Evolutionary conservation across 1,140 invertebrate genomes (phyloP).

Genomic region (Hermatobates lingyangjiaoensis): DNA sequence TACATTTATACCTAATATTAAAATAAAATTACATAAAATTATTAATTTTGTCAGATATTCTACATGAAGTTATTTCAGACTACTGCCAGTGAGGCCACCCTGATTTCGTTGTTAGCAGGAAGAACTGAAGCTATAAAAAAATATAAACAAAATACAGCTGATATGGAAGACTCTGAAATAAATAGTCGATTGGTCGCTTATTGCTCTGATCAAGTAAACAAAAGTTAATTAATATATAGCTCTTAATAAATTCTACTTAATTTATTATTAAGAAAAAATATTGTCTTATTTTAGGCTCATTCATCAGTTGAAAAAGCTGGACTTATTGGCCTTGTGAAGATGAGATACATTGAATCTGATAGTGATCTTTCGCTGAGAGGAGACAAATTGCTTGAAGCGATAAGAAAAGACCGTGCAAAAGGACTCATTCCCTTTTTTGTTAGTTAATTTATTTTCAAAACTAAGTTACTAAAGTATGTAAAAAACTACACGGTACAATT

Average conservation of each 20-base stretch:
- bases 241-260: background rate
- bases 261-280: background rate
- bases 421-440: conserved; percentile 92
- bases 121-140: conserved; percentile 62
- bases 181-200: conserved; percentile 84
- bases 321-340: conserved; percentile 71
- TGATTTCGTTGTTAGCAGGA: conserved; percentile 75
- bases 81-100: conserved; percentile 79
- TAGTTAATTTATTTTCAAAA: too few species aligned
- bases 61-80: conserved; percentile 28
- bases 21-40: too few species aligned
- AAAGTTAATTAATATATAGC: background rate
- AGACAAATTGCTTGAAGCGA: conserved; percentile 54
- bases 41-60: background rate
- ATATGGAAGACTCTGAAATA: conserved; percentile 70
- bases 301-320: conserved; percentile 93
- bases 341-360: conserved; percentile 79
- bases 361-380: conserved; percentile 67
- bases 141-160: conserved; percentile 36
- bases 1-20: too few species aligned
- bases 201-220: conserved; percentile 63
- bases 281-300: conserved; percentile 44
- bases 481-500: too few species aligned
- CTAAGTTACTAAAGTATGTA: too few species aligned
- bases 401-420: conserved; percentile 60